Percentiles rank a stretch among this genome's conserved stretches.
These are phyloP conservation scores for Actenoides hombroni DNA, from an alignment of 2,113 vertebrate species.

Conservation along the genomic window DNA sequence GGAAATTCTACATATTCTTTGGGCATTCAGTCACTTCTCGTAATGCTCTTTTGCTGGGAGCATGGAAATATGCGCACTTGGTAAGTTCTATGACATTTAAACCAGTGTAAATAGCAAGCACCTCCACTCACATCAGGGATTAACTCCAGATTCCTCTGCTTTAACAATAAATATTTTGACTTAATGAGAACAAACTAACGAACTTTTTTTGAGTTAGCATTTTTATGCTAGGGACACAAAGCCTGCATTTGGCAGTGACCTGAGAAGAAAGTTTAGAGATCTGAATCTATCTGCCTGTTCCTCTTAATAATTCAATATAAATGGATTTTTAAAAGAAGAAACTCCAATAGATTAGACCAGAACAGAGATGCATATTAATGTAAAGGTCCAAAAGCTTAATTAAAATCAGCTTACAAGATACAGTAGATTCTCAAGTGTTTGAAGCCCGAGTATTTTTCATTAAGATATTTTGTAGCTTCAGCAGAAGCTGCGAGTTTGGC, in stretches of 20 bases:
- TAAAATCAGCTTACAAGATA: not conserved
- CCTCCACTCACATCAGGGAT: not conserved
- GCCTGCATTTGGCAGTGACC: not conserved
- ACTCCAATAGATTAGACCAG: not conserved
- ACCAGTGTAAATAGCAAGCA: slow-evolving; percentile 4
- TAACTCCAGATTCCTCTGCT: slow-evolving; percentile 16
- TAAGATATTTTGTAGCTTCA: not conserved
- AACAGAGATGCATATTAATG: not conserved
- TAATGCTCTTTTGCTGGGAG: not conserved
- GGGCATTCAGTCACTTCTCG: not conserved
- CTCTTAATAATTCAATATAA: not conserved
- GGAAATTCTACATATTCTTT: not conserved
- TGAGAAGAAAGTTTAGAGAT: not conserved
- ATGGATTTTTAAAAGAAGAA: not conserved
- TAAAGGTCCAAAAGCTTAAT: not conserved
- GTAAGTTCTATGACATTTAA: slow-evolving; percentile 8
- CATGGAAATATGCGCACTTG: not conserved
- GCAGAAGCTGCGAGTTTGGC: not conserved
- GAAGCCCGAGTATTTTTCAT: not conserved
- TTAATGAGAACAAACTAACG: slow-evolving; percentile 10
- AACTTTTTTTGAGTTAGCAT: not conserved
- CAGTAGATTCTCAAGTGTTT: not conserved
- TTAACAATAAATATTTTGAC: slow-evolving; percentile 32
- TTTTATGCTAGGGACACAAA: not conserved
- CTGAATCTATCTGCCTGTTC: not conserved